Evolutionary conservation across 2,113 vertebrate genomes (phyloP).

Genomic region (Pycnonotus jocosus): DNA sequence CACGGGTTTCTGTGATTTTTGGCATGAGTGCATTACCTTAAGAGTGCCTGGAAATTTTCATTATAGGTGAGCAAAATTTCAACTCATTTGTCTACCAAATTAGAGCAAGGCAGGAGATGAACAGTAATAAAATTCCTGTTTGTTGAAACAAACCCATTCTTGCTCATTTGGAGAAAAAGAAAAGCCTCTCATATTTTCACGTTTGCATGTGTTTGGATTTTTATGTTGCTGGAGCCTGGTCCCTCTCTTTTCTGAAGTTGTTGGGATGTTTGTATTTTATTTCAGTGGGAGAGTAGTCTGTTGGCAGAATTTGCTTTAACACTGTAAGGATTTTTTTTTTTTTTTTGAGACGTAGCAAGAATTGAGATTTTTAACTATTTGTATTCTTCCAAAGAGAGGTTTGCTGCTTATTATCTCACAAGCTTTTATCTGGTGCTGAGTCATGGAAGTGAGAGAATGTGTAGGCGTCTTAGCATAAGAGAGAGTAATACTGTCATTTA

Average conservation of each 20-base stretch:
- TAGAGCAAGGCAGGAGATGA: conserved; percentile 9
- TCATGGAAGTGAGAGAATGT: conserved; percentile 76
- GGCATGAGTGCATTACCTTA: conserved; percentile 27
- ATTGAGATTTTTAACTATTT: not conserved
- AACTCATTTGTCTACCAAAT: conserved; percentile 46
- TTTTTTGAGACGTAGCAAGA: not conserved
- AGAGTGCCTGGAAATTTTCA: conserved; percentile 65
- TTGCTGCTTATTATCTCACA: conserved; percentile 61
- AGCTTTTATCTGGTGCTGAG: conserved; percentile 72
- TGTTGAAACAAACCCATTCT: conserved; percentile 7
- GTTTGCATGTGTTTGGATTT: conserved; percentile 43
- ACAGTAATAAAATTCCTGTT: conserved; percentile 22
- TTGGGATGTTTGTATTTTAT: not conserved
- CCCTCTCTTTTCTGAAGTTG: not conserved
- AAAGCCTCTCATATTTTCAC: not conserved
- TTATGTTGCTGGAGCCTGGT: not conserved
- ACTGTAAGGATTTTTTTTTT: not conserved
- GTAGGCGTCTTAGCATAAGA: conserved; percentile 72
- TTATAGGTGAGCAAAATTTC: conserved; percentile 56
- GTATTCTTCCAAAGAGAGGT: conserved; percentile 51
- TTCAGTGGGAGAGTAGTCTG: not conserved
- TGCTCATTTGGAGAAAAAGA: conserved; percentile 38
- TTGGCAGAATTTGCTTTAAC: conserved; percentile 15
- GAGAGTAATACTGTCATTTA: conserved; percentile 72
- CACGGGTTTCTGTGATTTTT: conserved; percentile 52